Evolutionary conservation across 1,140 invertebrate genomes (phyloP), one percentile per base, ranked within the genome.

Genomic region (Psilanteris sp.): DNA sequence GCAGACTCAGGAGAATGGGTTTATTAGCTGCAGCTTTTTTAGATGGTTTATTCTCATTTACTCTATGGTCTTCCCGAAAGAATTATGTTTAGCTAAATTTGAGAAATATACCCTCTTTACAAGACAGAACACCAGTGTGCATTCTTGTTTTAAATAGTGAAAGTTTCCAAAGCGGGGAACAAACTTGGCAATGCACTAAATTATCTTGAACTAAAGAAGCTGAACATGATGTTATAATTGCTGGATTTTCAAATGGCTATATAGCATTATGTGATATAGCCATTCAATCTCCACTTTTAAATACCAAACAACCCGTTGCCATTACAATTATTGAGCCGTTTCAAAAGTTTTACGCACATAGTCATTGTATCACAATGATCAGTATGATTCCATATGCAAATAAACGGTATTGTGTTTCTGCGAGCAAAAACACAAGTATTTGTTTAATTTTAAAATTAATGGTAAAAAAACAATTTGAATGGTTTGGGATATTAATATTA

Each of bases 21-120:
- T 80, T 95, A 3, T 80, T 94, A 27, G 93, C 93, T n/a, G 88
- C 91, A 4, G 92, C 92, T 4, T 92, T 91, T 76, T 91, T 91
- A 0, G 91, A 92, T 81, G 92, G 92, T 10, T 82, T 46, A 89
- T 92, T 32, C 88, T 91, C 46, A 90, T 94, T 64, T 93, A 91
- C 80, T 89, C 90, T 4, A 83, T 94, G 29, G 90, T 90, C 1
- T 89, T 91, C 77, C 90, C 91, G 6, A 82, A 88, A 3, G 76
- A 81, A 66, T 34, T 89, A 1, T 9, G 22, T 11, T 11, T 6
- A 4, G 2, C 29, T 0, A 72, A 78, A 26, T 77, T 62, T 1
- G 37, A 79, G 18, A 52, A 16, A 10, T 72, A 61, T 37, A 85
- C 86, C 3, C 81, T 90, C 50, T 90, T 85, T 39, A 81, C 79